phyloP scores from a whole-genome alignment of 2,797 vertebrate genomes.

The Clarias laeviceps region DNA sequence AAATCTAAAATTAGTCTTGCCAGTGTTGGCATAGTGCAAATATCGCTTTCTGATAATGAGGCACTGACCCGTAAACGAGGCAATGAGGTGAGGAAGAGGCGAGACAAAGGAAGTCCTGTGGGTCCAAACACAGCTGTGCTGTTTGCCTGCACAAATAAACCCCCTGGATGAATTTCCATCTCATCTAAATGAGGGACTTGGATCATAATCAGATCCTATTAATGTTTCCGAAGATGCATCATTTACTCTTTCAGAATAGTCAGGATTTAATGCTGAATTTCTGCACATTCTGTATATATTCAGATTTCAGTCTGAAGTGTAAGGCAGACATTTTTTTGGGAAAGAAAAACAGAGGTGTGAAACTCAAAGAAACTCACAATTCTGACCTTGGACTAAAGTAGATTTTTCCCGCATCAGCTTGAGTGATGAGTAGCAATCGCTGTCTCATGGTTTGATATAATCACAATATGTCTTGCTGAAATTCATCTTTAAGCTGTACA shows the following conservation, averaged over 20 bases:
- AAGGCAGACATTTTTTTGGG: neutral
- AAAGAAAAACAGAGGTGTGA: neutral
- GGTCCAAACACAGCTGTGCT: slow-evolving; percentile 54
- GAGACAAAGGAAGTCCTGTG: slow-evolving; percentile 33
- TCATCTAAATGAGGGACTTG: slow-evolving; percentile 1
- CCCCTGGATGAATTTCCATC: slow-evolving; percentile 37
- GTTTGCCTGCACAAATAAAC: slow-evolving; percentile 2
- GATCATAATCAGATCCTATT: slow-evolving; percentile 1
- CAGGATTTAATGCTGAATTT: neutral
- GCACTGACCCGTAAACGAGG: slow-evolving; percentile 49
- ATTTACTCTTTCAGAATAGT: neutral
- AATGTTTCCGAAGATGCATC: neutral
- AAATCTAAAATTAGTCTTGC: slow-evolving; percentile 40
- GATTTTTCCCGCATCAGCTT: neutral
- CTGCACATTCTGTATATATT: neutral
- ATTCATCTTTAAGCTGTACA: neutral
- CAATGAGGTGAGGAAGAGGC: slow-evolving; percentile 14
- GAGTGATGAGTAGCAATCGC: neutral
- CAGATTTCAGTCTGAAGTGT: neutral
- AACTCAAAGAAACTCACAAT: neutral
- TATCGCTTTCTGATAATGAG: slow-evolving; percentile 35
- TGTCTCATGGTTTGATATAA: neutral
- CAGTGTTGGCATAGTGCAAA: slow-evolving; percentile 42
- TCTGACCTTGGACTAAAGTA: neutral
- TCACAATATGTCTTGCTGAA: neutral